These are phyloP conservation scores for Deilephila elpenor DNA, from an alignment of 2,888 invertebrate genomes.

Conservation along the genomic window DNA sequence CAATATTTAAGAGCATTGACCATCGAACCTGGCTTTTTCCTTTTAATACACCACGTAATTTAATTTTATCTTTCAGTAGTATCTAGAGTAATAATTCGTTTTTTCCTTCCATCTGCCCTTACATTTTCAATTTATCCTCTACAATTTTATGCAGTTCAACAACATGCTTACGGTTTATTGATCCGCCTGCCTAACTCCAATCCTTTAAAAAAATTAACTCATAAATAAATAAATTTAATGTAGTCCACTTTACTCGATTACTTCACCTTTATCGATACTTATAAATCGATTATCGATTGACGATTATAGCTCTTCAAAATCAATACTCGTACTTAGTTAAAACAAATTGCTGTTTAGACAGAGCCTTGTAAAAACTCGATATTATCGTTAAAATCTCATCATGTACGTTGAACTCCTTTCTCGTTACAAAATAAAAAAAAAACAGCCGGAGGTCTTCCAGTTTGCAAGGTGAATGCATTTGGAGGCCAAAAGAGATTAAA, in stretches of 20 bases:
- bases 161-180: too few species aligned
- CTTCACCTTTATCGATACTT: background rate
- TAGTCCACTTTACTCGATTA: background rate
- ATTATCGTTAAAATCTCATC: slow-evolving; percentile 49
- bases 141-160: too few species aligned
- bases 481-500: slow-evolving; percentile 49
- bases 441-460: slow-evolving; percentile 55
- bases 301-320: background rate
- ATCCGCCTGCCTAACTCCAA: too few species aligned
- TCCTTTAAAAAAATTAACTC: too few species aligned
- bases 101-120: too few species aligned
- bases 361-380: background rate
- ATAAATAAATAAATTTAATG: background rate
- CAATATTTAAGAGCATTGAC: too few species aligned
- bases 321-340: background rate
- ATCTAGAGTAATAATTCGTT: too few species aligned
- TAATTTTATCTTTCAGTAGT: too few species aligned
- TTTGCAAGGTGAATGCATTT: slow-evolving; percentile 55
- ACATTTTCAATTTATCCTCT: too few species aligned
- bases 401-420: slow-evolving; percentile 43
- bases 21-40: too few species aligned
- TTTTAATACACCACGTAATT: too few species aligned
- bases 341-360: slow-evolving; percentile 5
- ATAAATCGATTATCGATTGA: slow-evolving; percentile 1
- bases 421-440: slow-evolving; percentile 41